Evolutionary conservation across 2,113 vertebrate species (phyloP).

Genomic region (Zosterops japonicus): DNA sequence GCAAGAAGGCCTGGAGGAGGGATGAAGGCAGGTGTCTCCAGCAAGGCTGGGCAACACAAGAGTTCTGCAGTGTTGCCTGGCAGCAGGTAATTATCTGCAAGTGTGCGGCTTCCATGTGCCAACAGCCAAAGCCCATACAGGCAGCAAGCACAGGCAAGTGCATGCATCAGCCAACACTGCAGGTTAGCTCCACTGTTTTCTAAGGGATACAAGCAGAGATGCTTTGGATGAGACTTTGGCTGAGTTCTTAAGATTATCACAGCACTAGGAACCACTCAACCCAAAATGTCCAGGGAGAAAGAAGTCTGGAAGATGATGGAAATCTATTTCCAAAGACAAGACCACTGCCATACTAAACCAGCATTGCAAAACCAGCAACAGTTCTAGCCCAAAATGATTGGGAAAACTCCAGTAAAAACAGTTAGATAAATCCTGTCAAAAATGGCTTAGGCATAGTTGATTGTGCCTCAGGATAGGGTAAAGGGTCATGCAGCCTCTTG

Average conservation of each 20-base stretch:
- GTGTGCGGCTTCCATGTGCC: constrained; percentile 41
- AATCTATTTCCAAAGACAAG: background rate
- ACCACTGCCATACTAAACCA: background rate
- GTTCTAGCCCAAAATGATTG: background rate
- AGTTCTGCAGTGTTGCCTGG: constrained; percentile 60
- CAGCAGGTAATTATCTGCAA: constrained; percentile 64
- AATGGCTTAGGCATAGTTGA: background rate
- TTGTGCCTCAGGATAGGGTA: background rate
- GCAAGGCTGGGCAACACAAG: constrained; percentile 11
- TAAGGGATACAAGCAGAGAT: background rate
- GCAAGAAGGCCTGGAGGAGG: background rate
- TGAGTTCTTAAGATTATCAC: background rate
- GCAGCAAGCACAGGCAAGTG: background rate
- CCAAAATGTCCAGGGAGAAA: background rate
- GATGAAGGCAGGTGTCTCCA: constrained; percentile 49
- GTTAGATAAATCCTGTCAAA: background rate
- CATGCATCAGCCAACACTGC: background rate
- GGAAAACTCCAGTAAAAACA: background rate
- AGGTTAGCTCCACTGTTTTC: background rate
- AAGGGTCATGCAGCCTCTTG: background rate
- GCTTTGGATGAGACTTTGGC: background rate
- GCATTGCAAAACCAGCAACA: background rate
- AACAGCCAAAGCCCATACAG: constrained; percentile 49
- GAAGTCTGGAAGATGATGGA: background rate
- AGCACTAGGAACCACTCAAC: background rate